Percentiles rank a stretch among this genome's conserved stretches.
phyloP scores from a whole-genome alignment of 1,140 invertebrate genomes.

The Monomorium pharaonis region DNA sequence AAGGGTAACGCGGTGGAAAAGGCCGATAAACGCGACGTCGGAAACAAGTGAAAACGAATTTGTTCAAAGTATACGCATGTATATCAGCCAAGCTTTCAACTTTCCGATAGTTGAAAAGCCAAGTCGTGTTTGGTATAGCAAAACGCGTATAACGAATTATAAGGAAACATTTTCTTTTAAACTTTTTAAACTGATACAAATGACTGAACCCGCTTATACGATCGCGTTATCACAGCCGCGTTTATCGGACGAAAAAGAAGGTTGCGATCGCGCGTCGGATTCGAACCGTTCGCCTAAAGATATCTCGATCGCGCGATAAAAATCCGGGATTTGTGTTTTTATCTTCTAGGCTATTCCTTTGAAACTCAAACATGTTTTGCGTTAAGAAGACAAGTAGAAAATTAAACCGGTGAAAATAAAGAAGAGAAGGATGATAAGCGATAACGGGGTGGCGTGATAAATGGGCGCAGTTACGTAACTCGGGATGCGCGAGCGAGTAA shows the following conservation, averaged over 20 bases:
- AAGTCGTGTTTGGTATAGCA: not conserved
- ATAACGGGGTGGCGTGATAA: slow-evolving; percentile 38
- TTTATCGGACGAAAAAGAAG: slow-evolving; percentile 38
- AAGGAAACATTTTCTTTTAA: not conserved
- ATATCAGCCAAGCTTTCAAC: not conserved
- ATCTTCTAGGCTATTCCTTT: not conserved
- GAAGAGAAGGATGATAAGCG: not conserved
- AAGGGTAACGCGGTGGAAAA: slow-evolving; percentile 8
- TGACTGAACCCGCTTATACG: not conserved
- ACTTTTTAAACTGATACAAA: not conserved
- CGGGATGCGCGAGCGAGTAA: slow-evolving; percentile 41
- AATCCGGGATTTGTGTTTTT: not conserved
- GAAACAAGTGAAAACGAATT: not conserved
- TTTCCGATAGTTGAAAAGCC: not conserved
- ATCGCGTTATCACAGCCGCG: slow-evolving; percentile 6
- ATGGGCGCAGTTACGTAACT: slow-evolving; percentile 45
- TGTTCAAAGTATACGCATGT: not conserved
- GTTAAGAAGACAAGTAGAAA: not conserved
- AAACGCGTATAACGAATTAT: not conserved
- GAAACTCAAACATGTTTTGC: not conserved
- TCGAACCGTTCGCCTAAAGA: not conserved
- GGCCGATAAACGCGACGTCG: slow-evolving; percentile 33
- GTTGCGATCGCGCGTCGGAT: slow-evolving; percentile 17
- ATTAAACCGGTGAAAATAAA: not conserved
- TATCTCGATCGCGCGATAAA: not conserved